These are phyloP conservation scores for Luperina nickerlii DNA, from an alignment of 2,888 invertebrate genomes.

Conservation along the genomic window DNA sequence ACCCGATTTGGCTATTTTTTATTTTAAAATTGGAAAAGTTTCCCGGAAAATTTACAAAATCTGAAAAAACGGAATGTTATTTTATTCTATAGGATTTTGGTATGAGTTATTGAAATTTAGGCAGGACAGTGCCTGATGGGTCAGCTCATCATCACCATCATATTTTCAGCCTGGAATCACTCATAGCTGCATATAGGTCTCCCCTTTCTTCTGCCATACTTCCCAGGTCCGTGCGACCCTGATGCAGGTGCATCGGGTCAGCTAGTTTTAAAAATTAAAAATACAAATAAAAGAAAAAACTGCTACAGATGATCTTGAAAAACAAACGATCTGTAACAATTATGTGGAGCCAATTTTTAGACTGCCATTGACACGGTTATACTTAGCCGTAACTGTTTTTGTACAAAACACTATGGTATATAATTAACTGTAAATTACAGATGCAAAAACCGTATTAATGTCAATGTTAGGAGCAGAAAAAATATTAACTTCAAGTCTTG, in stretches of 20 bases:
- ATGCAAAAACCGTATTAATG: constrained; percentile 54
- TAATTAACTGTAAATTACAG: constrained; percentile 63
- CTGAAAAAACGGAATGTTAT: no score
- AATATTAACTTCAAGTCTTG: constrained; percentile 11
- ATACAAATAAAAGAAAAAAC: constrained; percentile 16
- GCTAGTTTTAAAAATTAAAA: not conserved
- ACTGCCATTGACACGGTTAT: constrained; percentile 66
- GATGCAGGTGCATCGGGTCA: not conserved
- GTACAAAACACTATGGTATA: constrained; percentile 46
- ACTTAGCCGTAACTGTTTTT: constrained; percentile 36
- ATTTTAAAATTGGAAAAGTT: no score
- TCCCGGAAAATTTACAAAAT: no score
- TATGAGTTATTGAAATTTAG: no score
- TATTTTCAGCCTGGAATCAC: no score
- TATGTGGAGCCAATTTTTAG: constrained; percentile 49
- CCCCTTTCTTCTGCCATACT: not conserved
- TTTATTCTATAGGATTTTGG: no score
- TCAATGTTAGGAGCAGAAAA: constrained; percentile 57
- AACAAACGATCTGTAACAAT: constrained; percentile 60
- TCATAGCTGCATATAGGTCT: not conserved
- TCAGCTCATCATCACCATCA: no score
- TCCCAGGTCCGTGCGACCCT: not conserved
- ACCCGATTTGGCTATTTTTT: no score
- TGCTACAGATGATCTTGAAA: constrained; percentile 44
- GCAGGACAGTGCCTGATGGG: no score